phyloP scores from a whole-genome alignment of 2,113 vertebrate species.

The Leuciscus idus region DNA sequence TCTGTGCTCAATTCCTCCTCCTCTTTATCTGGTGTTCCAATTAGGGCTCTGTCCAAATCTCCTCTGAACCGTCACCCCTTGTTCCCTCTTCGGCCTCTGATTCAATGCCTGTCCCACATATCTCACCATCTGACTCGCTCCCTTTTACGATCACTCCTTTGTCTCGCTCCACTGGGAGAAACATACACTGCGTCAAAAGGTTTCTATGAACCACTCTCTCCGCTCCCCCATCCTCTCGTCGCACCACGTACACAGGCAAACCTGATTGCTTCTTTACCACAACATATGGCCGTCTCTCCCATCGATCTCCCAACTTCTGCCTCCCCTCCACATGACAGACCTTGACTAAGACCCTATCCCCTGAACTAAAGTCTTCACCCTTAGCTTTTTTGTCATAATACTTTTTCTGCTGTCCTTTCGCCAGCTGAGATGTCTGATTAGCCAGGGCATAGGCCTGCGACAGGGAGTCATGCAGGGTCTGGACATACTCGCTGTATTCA shows the following conservation, averaged over 20 bases:
- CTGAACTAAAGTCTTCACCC: slow-evolving; percentile 30
- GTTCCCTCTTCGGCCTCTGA: neutral
- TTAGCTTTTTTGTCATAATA: slow-evolving; percentile 44
- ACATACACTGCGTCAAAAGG: slow-evolving; percentile 48
- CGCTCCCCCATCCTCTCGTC: slow-evolving; percentile 37
- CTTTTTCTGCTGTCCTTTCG: slow-evolving; percentile 45
- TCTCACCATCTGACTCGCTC: slow-evolving; percentile 3
- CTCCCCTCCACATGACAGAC: slow-evolving; percentile 39
- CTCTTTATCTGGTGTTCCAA: neutral
- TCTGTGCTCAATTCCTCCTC: neutral
- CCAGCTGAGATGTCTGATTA: slow-evolving; percentile 33
- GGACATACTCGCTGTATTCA: slow-evolving; percentile 36
- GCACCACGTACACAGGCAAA: slow-evolving; percentile 44
- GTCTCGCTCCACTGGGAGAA: neutral
- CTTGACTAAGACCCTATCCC: slow-evolving; percentile 45
- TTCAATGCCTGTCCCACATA: neutral
- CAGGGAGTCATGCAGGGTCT: slow-evolving; percentile 38
- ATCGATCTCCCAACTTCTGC: slow-evolving; percentile 46
- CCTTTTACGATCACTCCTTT: neutral
- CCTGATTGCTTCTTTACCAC: slow-evolving; percentile 38
- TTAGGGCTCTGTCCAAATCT: neutral
- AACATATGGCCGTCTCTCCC: slow-evolving; percentile 38
- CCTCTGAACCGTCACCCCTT: neutral
- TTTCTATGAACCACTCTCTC: slow-evolving; percentile 49
- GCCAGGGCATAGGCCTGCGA: slow-evolving; percentile 37